Evolutionary conservation across 2,888 invertebrate genomes (phyloP).

Genomic region (Torymus aiolomorphi): DNA sequence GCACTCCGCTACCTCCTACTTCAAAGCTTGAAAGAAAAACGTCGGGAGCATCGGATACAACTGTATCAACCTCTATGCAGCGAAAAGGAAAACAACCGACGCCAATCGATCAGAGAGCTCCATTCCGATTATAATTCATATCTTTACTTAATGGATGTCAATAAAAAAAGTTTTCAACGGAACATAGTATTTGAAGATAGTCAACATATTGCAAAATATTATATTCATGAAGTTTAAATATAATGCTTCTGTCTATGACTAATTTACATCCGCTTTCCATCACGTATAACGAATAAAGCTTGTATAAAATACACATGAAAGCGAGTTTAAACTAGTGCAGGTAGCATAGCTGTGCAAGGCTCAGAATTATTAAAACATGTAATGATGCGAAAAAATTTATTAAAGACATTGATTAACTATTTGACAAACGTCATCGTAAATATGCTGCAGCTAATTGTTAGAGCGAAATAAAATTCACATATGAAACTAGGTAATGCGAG

Average conservation of each 20-base stretch:
- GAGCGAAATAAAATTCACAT: slow-evolving; percentile 3
- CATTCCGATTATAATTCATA: slow-evolving; percentile 72
- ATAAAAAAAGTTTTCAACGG: no score
- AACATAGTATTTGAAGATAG: no score
- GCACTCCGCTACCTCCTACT: slow-evolving; percentile 83
- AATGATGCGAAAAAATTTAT: slow-evolving; percentile 65
- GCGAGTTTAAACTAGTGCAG: slow-evolving; percentile 22
- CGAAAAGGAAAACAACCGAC: slow-evolving; percentile 74
- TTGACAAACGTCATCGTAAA: neutral
- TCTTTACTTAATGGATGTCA: no score
- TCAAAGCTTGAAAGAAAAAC: slow-evolving; percentile 81
- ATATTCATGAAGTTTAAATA: slow-evolving; percentile 25
- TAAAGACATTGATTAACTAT: slow-evolving; percentile 30
- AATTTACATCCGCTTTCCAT: slow-evolving; percentile 9
- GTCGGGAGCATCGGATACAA: slow-evolving; percentile 83
- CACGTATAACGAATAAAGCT: neutral
- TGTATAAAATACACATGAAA: neutral
- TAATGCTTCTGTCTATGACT: slow-evolving; percentile 30
- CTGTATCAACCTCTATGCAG: slow-evolving; percentile 78
- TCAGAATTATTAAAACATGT: no score
- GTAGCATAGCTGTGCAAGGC: no score
- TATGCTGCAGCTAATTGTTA: slow-evolving; percentile 8
- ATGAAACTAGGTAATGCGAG: slow-evolving; percentile 2
- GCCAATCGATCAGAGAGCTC: slow-evolving; percentile 74
- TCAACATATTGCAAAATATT: slow-evolving; percentile 14